Percentiles rank a stretch among this genome's conserved stretches.
Conservation (phyloP, 2,888 invertebrate genomes). For the Yponomeuta malinellus region DNA sequence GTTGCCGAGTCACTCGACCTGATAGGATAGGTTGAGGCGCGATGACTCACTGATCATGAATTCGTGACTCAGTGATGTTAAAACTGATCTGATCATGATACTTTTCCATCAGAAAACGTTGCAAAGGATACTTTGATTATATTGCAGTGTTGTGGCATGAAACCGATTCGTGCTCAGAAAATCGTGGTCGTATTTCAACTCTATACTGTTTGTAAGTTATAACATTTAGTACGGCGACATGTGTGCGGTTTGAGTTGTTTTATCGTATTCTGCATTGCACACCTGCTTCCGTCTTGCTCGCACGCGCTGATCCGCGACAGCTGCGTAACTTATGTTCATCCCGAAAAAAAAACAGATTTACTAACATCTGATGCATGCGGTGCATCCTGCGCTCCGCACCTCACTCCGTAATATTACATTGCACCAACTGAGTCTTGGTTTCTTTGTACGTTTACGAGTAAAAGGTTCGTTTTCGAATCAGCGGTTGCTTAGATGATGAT, state of each 20-base stretch:
- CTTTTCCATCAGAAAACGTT: neutral
- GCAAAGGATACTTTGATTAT: slow-evolving; percentile 4
- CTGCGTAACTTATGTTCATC: slow-evolving; percentile 22
- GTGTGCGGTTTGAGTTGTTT: slow-evolving; percentile 30
- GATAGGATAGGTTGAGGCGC: slow-evolving; percentile 2
- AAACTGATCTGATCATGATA: slow-evolving; percentile 2
- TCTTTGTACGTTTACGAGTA: too few relatives aligned
- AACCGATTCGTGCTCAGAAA: too few relatives aligned
- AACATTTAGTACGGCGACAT: slow-evolving; percentile 35
- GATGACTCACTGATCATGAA: slow-evolving; percentile 15
- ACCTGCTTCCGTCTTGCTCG: slow-evolving; percentile 65
- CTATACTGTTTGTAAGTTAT: neutral
- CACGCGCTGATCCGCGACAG: slow-evolving; percentile 34
- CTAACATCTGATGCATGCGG: too few relatives aligned
- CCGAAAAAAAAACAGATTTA: too few relatives aligned
- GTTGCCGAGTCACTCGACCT: slow-evolving; percentile 2
- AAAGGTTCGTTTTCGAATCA: too few relatives aligned
- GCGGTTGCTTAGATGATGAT: too few relatives aligned
- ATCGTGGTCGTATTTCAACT: too few relatives aligned
- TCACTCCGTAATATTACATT: too few relatives aligned
- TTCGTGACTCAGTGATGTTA: slow-evolving; percentile 14
- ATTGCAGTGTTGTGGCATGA: neutral
- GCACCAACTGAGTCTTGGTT: too few relatives aligned
- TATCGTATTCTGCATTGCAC: slow-evolving; percentile 33
- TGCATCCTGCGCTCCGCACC: too few relatives aligned